Conservation (phyloP, 2,797 vertebrate species). For the Sebastes diaconus region DNA sequence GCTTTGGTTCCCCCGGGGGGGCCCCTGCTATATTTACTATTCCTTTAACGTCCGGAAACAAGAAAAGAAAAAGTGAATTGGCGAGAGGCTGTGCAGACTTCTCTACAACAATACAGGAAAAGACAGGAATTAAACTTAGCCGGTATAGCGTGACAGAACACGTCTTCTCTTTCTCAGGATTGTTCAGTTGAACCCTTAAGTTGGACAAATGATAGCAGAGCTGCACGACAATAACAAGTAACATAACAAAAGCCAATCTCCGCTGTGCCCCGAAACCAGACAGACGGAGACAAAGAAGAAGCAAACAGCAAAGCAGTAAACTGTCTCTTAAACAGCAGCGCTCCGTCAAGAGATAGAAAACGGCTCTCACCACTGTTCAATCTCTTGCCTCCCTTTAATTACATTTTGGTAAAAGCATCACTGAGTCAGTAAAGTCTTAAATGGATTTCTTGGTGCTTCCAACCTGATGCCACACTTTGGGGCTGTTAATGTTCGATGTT, state of each 20-base stretch:
- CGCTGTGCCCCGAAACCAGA: constrained; percentile 38
- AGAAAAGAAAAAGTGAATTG: constrained; percentile 17
- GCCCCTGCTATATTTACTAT: constrained; percentile 58
- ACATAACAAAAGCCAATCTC: constrained; percentile 55
- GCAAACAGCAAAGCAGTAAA: constrained; percentile 47
- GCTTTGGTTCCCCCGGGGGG: not conserved
- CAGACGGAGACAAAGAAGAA: constrained; percentile 31
- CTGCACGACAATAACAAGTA: constrained; percentile 45
- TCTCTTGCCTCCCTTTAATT: constrained; percentile 48
- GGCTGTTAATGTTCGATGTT: not conserved
- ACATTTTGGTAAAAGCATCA: constrained; percentile 46
- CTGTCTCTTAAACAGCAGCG: constrained; percentile 31
- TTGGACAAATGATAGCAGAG: constrained; percentile 62
- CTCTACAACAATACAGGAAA: constrained; percentile 1
- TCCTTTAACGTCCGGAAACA: constrained; percentile 26
- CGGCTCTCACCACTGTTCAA: constrained; percentile 11
- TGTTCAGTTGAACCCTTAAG: constrained; percentile 45
- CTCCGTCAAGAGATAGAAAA: constrained; percentile 10
- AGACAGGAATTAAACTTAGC: constrained; percentile 48
- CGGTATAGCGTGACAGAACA: constrained; percentile 45
- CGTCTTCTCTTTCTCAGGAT: constrained; percentile 35
- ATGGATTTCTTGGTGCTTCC: not conserved
- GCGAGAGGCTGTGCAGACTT: constrained; percentile 21
- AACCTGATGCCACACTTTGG: not conserved
- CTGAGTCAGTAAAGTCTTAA: constrained; percentile 10